Evolutionary conservation across 1,140 invertebrate genomes (phyloP).

Genomic region (Sycobia sp.): DNA sequence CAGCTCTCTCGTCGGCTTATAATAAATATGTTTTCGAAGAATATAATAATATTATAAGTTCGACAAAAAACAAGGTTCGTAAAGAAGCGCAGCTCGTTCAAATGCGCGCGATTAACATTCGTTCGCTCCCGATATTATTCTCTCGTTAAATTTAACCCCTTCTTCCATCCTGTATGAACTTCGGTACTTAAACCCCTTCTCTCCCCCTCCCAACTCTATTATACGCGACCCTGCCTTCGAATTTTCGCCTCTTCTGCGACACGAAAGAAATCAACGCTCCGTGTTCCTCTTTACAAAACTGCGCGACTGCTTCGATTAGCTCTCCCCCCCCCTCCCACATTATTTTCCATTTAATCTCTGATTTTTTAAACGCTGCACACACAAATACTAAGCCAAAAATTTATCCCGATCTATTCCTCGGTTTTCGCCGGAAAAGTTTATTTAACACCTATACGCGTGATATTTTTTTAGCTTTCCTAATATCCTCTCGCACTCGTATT

Average conservation of each 20-base stretch:
- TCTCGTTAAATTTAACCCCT: slow-evolving; percentile 27
- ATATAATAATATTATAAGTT: too few relatives aligned
- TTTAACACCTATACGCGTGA: neutral
- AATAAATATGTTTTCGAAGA: too few relatives aligned
- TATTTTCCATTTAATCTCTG: neutral
- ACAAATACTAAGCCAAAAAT: slow-evolving; percentile 5
- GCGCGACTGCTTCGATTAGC: too few relatives aligned
- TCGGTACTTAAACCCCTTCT: too few relatives aligned
- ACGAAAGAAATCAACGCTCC: neutral
- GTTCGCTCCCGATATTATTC: slow-evolving; percentile 27
- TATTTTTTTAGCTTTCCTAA: too few relatives aligned
- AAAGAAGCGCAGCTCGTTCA: slow-evolving; percentile 4
- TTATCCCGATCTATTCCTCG: too few relatives aligned
- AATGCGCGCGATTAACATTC: slow-evolving; percentile 24
- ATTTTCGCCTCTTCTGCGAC: neutral
- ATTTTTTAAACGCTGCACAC: slow-evolving; percentile 19
- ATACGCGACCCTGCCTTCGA: too few relatives aligned
- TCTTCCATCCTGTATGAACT: slow-evolving; percentile 34
- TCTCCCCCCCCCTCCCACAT: neutral
- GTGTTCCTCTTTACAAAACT: neutral
- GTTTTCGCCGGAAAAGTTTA: too few relatives aligned
- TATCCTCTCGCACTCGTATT: neutral
- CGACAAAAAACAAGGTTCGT: neutral
- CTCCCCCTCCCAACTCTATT: too few relatives aligned
- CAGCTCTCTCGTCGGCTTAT: neutral